Base-by-base conservation (phyloP, 2,797 vertebrate genomes). In the Diceros bicornis region DNA sequence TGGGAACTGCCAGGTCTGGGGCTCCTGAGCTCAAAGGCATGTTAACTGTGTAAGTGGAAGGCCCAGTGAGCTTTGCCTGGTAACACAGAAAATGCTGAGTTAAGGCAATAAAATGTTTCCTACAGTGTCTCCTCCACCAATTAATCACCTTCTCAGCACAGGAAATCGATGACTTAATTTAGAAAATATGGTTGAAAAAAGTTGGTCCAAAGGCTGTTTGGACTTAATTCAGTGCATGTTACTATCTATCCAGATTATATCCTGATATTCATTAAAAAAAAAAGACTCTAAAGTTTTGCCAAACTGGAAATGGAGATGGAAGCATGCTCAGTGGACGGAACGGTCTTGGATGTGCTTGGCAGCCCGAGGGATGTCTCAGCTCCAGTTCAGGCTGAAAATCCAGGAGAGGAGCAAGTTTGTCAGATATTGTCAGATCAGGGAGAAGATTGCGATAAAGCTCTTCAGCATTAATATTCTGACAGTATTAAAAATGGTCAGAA, bases 111-210 rank as follows among this genome's bases (percentile, higher is more conserved):
- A 92, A 96, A 59, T 18, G 12, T 69, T 71, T 71, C 72, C 29
- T 77, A 18, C 21, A 10, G 57, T 4, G 57, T 75, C 86, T 91
- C 72, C 34, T n/a, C 47, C 5, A 6, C 29, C 21, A 41, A n/a
- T 90, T 29, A 84, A 82, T 96, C 85, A 66, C 68, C 83, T 82
- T 89, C 86, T 89, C 62, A 16, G 50, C 29, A 25, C 37, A 44
- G 89, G 82, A 86, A 89, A 47, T 92, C 27, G 3, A 32, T 86
- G 94, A 88, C 86, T 96, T 95, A 47, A 77, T 94, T 95, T 96
- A 96, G 94, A 93, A 98, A 97, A 93, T 77, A 87, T 79, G 89
- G n/a, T 92, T 87, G 10, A 37, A 88, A 72, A 44, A 66, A 52
- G 3, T 59, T 75, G 93, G 69, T 71, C 77, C 87, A 59, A 37